phyloP scores from a whole-genome alignment of 1,140 invertebrate genomes.

The Daktulosphaira vitifoliae region DNA sequence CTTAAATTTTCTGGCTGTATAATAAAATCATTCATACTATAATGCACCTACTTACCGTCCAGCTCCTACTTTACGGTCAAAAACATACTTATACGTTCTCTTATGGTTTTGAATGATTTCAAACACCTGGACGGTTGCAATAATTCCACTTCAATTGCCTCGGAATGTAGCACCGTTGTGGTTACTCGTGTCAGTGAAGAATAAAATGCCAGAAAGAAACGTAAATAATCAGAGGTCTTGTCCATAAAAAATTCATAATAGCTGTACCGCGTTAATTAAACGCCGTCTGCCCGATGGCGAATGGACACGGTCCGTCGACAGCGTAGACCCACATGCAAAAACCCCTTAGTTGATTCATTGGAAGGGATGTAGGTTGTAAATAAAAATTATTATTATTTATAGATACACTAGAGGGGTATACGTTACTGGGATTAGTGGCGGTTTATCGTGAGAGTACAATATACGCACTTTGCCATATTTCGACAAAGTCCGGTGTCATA shows the following conservation, averaged over 20 bases:
- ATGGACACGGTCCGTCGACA: constrained; percentile 5
- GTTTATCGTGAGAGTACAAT: too few relatives aligned
- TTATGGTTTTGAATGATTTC: too few relatives aligned
- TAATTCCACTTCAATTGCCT: constrained; percentile 5
- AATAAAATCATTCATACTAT: too few relatives aligned
- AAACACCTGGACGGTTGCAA: constrained; percentile 13
- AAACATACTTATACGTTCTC: too few relatives aligned
- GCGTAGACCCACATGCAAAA: constrained; percentile 4
- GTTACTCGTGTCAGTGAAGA: too few relatives aligned
- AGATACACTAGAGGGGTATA: constrained; percentile 2
- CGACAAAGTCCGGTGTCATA: too few relatives aligned
- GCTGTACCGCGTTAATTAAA: constrained; percentile 22
- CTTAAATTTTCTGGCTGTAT: too few relatives aligned
- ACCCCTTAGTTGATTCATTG: constrained; percentile 18
- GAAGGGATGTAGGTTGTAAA: neutral
- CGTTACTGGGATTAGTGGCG: constrained; percentile 16
- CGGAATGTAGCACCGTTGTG: constrained; percentile 1
- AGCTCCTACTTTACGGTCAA: too few relatives aligned
- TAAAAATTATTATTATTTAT: constrained; percentile 11
- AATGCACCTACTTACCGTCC: too few relatives aligned
- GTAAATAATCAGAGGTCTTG: too few relatives aligned
- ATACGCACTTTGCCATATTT: too few relatives aligned
- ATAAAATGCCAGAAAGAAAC: too few relatives aligned
- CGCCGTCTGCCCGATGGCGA: constrained; percentile 21
- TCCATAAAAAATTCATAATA: neutral